Percentiles rank a stretch among this genome's conserved stretches.
Evolutionary conservation across 2,113 vertebrate genomes (phyloP).

Genomic region (Cichladusa arquata): DNA sequence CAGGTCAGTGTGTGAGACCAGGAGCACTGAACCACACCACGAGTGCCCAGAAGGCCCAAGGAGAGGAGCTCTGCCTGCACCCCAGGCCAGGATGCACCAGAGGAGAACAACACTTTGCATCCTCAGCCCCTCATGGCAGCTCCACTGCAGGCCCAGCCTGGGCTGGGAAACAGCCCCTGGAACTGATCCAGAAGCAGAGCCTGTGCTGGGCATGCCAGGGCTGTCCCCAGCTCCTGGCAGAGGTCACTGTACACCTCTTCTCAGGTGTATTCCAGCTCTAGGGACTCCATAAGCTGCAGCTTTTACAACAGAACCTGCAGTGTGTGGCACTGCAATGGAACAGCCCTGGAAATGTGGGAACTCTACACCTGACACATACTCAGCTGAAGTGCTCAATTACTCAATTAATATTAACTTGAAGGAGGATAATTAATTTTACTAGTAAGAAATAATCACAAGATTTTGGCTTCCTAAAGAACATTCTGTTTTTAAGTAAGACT

Average conservation of each 20-base stretch:
- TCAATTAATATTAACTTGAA: neutral
- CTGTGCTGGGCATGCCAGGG: neutral
- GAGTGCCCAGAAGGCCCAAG: neutral
- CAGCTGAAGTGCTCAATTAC: neutral
- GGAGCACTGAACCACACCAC: neutral
- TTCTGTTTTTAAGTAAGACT: neutral
- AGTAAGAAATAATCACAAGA: neutral
- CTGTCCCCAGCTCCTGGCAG: neutral
- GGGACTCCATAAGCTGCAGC: neutral
- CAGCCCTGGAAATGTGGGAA: fast-evolving
- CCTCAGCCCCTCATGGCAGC: neutral
- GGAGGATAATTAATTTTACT: neutral
- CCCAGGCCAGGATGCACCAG: neutral
- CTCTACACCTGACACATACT: neutral
- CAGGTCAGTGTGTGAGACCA: neutral
- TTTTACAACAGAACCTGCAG: neutral
- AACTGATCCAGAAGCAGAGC: neutral
- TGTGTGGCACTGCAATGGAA: neutral
- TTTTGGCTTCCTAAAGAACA: neutral
- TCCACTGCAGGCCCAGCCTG: too few species aligned
- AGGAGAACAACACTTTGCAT: fast-evolving
- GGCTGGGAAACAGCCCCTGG: neutral
- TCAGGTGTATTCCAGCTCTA: neutral
- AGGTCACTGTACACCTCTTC: fast-evolving
- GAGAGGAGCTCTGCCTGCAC: neutral